A percentile compares a stretch with the other conserved stretches of the same genome.
Evolutionary conservation across 2,113 vertebrate species (phyloP).

Genomic region (Aleadryas rufinucha): DNA sequence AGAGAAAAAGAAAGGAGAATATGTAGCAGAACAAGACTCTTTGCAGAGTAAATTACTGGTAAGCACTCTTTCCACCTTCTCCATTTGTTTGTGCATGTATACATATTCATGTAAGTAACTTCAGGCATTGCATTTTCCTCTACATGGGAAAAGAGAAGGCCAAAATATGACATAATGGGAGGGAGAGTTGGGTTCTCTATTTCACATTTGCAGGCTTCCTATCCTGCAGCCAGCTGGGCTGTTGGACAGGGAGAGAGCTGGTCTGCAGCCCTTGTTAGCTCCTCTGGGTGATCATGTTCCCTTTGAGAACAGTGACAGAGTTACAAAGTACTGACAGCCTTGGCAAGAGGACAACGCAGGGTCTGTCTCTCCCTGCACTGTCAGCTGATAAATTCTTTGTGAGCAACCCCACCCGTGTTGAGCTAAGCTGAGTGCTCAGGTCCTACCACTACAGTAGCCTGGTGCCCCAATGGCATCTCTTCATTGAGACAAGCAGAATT

Average conservation of each 20-base stretch:
- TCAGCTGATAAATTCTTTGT: background rate
- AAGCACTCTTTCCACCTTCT: background rate
- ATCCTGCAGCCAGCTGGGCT: background rate
- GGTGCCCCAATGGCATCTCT: background rate
- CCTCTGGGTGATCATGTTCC: rapidly evolving
- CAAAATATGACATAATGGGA: background rate
- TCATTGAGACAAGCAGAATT: background rate
- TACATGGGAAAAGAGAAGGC: background rate
- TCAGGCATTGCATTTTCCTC: background rate
- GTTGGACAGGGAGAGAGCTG: background rate
- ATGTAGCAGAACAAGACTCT: background rate
- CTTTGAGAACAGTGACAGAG: background rate
- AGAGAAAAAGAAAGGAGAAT: background rate
- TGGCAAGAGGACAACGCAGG: background rate
- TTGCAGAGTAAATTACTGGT: background rate
- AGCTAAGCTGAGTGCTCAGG: background rate
- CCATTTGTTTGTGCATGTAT: background rate
- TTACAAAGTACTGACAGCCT: background rate
- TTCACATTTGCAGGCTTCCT: background rate
- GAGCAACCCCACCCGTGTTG: background rate
- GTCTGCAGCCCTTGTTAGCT: background rate
- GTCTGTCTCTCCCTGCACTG: background rate
- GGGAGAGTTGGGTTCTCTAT: background rate
- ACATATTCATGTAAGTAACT: background rate
- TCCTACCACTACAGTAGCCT: background rate